Percentiles rank a stretch among this genome's conserved stretches.
Evolutionary conservation across 2,888 invertebrate species (phyloP).

Genomic region (Isoperla grammatica): DNA sequence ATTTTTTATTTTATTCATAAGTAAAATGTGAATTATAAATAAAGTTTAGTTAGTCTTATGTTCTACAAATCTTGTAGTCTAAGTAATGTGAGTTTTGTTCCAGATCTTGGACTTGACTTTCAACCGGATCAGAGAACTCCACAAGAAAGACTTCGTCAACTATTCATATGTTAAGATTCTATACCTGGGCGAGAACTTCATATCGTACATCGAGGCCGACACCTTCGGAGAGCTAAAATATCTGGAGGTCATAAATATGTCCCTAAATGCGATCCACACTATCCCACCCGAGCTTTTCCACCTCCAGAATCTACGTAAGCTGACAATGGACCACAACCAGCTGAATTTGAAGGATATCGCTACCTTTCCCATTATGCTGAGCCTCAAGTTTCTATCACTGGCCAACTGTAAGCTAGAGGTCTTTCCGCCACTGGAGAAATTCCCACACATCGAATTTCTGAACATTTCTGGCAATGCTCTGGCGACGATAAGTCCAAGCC

Average conservation of each 20-base stretch:
- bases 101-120: conserved; percentile 55
- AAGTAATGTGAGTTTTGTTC: conserved; percentile 37
- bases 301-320: conserved; percentile 54
- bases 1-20: no score
- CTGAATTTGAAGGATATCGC: conserved; percentile 47
- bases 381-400: conserved; percentile 52
- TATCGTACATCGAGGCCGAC: conserved; percentile 50
- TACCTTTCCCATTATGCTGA: conserved; percentile 37
- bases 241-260: conserved; percentile 52
- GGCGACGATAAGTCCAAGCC: conserved; percentile 44
- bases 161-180: conserved; percentile 51
- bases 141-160: conserved; percentile 46
- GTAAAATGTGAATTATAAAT: no score
- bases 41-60: no score
- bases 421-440: conserved; percentile 55
- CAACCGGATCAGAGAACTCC: conserved; percentile 51
- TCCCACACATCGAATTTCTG: conserved; percentile 53
- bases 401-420: conserved; percentile 53
- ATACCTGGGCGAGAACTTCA: conserved; percentile 55
- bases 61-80: no score
- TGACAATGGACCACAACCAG: conserved; percentile 54
- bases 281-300: conserved; percentile 35
- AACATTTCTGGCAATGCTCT: conserved; percentile 60
- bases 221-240: conserved; percentile 48
- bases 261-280: conserved; percentile 50